Conservation (phyloP, 2,888 invertebrate species). For the Polylopha cassiicola region DNA sequence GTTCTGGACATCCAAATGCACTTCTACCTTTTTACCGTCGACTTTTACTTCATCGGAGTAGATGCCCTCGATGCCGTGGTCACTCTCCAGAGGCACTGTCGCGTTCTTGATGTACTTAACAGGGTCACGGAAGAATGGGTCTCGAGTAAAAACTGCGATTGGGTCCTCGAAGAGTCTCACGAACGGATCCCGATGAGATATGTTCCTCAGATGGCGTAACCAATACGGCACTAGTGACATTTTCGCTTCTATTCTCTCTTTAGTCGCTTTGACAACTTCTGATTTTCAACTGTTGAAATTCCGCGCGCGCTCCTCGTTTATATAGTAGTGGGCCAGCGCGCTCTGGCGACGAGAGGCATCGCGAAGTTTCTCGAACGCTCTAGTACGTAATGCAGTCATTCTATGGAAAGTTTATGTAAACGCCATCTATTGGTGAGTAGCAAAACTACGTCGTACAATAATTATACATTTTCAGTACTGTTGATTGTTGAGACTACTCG, state of each 20-base stretch:
- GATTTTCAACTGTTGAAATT: slow-evolving; percentile 36
- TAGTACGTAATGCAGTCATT: slow-evolving; percentile 19
- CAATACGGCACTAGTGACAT: slow-evolving; percentile 69
- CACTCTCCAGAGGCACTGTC: slow-evolving; percentile 39
- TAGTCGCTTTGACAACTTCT: slow-evolving; percentile 22
- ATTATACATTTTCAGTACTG: no score
- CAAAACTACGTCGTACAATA: slow-evolving; percentile 9
- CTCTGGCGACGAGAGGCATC: slow-evolving; percentile 47
- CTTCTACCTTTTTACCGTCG: slow-evolving; percentile 83
- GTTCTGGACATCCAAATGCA: slow-evolving; percentile 85
- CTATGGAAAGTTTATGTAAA: slow-evolving; percentile 9
- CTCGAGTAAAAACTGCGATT: slow-evolving; percentile 48
- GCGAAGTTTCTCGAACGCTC: slow-evolving; percentile 50
- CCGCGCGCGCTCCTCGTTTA: slow-evolving; percentile 33
- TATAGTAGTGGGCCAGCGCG: slow-evolving; percentile 46
- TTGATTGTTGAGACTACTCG: no score
- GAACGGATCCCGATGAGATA: slow-evolving; percentile 55
- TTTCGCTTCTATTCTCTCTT: slow-evolving; percentile 29
- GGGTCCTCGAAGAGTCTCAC: slow-evolving; percentile 54
- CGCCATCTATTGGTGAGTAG: slow-evolving; percentile 40
- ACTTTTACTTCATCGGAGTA: slow-evolving; percentile 76
- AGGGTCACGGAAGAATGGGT: slow-evolving; percentile 66
- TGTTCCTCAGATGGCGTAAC: slow-evolving; percentile 62
- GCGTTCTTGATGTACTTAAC: slow-evolving; percentile 50
- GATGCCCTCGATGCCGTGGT: slow-evolving; percentile 64